Evolutionary conservation across 35 echinoderm and acorn worm genomes (phyloP).

Genomic region (Acanthaster planci): DNA sequence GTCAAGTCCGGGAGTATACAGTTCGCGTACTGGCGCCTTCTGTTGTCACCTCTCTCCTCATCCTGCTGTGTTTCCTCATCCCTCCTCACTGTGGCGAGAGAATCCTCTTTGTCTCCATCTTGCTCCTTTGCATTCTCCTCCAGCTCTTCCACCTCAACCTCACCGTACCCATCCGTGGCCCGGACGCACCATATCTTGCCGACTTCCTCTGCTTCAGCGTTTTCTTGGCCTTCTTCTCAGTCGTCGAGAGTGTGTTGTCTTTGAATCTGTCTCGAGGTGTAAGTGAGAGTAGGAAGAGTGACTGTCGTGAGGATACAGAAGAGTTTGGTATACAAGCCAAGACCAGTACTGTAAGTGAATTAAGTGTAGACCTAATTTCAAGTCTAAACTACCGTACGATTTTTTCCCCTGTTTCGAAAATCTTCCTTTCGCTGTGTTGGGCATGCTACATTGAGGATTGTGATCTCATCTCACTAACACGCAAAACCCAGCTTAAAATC

Average conservation of each 20-base stretch:
- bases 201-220: background rate
- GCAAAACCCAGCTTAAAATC: too few species aligned
- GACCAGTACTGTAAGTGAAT: too few species aligned
- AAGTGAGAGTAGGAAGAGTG: background rate
- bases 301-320: background rate
- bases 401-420: too few species aligned
- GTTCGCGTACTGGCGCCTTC: background rate
- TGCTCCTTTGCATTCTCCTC: background rate
- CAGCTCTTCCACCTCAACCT: background rate
- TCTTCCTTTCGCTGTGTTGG: too few species aligned
- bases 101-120: background rate
- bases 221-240: background rate
- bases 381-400: too few species aligned
- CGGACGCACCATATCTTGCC: background rate
- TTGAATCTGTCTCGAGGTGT: background rate
- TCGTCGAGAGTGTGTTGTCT: background rate
- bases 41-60: background rate
- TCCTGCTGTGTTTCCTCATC: slow-evolving; percentile 14
- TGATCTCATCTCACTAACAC: too few species aligned
- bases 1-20: background rate
- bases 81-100: background rate
- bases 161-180: background rate
- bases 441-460: too few species aligned
- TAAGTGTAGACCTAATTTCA: too few species aligned
- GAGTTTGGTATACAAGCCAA: too few species aligned